A percentile compares a stretch with the other conserved stretches of the same genome.
These are phyloP conservation scores for Gymnoscopelus braueri DNA, from an alignment of 2,797 vertebrate genomes.

Conservation along the genomic window DNA sequence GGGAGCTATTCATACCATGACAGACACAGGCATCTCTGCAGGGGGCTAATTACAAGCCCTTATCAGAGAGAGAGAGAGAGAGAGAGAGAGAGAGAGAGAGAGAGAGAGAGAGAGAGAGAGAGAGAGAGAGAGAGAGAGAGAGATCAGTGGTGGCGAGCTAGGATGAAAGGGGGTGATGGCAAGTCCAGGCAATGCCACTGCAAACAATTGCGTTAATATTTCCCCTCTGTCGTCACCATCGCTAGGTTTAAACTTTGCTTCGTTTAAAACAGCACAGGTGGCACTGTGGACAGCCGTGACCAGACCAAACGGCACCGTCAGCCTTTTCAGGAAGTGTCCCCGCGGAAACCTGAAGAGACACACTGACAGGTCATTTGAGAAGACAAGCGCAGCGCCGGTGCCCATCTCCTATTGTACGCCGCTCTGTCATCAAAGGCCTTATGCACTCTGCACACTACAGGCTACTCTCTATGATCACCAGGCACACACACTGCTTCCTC, in stretches of 20 bases:
- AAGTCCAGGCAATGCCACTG: conserved; percentile 11
- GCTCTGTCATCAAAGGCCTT: conserved; percentile 63
- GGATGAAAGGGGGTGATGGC: not conserved
- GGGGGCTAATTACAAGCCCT: conserved; percentile 68
- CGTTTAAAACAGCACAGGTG: not conserved
- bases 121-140: not conserved
- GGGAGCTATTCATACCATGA: conserved; percentile 64
- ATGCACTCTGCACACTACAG: conserved; percentile 26
- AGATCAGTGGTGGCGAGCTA: no score
- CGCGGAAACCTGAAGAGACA: conserved; percentile 65
- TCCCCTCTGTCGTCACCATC: not conserved
- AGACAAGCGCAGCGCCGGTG: conserved; percentile 35
- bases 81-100: conserved; percentile 15
- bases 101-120: not conserved
- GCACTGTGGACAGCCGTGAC: no score
- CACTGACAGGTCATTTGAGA: conserved; percentile 61
- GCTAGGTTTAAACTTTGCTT: not conserved
- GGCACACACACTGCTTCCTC: conserved; percentile 5
- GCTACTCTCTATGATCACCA: conserved; percentile 6
- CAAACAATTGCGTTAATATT: not conserved
- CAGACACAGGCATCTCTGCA: conserved; percentile 57
- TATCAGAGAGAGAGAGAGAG: conserved; percentile 28
- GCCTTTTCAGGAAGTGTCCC: not conserved
- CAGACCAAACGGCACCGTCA: no score
- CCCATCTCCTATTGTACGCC: conserved; percentile 63